Percentiles rank a stretch among this genome's conserved stretches.
Evolutionary conservation across 2,888 invertebrate species (phyloP).

Genomic region (Clunio marinus): DNA sequence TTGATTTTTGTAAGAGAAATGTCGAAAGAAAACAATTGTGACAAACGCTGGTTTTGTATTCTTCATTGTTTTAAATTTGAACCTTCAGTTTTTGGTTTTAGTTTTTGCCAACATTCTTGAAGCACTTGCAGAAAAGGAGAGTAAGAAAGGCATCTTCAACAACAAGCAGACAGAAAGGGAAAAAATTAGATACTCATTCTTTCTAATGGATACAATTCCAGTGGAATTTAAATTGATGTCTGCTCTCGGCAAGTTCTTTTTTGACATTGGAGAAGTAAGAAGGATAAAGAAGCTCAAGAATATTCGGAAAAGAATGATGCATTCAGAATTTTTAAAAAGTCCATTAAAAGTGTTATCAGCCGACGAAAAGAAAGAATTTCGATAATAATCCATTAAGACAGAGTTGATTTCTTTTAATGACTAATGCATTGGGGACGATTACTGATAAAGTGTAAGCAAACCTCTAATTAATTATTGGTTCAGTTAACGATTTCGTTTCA

Average conservation of each 20-base stretch:
- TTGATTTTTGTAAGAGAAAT: no score
- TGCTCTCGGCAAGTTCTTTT: not conserved
- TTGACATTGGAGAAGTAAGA: not conserved
- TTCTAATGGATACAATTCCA: conserved; percentile 5
- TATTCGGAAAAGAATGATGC: conserved; percentile 17
- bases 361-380: conserved; percentile 33
- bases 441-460: not conserved
- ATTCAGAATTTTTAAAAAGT: not conserved
- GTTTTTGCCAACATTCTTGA: no score
- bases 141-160: no score
- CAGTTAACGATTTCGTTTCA: not conserved
- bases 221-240: not conserved
- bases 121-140: not conserved
- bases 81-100: conserved; percentile 9
- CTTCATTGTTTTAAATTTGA: no score
- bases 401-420: not conserved
- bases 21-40: no score
- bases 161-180: not conserved
- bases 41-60: no score
- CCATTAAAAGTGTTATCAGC: conserved; percentile 29
- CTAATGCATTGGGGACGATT: not conserved
- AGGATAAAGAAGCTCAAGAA: conserved; percentile 21
- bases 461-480: not conserved
- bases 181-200: not conserved
- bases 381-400: conserved; percentile 32